Evolutionary conservation across 2,113 vertebrate genomes (phyloP).

Genomic region (Loxodonta africana): DNA sequence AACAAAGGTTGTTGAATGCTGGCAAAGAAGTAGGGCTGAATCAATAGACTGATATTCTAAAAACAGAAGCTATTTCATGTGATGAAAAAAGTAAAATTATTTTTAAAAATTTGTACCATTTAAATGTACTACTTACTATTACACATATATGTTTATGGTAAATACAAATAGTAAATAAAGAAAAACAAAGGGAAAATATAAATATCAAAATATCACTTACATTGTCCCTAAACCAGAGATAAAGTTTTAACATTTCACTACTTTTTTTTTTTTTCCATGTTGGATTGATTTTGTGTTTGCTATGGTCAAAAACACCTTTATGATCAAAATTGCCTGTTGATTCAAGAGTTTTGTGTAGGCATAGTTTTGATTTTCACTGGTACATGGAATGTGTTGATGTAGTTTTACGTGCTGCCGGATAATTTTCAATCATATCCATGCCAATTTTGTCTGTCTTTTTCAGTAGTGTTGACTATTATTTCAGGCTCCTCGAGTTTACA

Average conservation of each 20-base stretch:
- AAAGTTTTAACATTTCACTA: not conserved
- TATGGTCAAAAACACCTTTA: not conserved
- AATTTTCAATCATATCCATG: not conserved
- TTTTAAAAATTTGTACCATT: not conserved
- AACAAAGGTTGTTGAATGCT: not conserved
- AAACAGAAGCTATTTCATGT: not conserved
- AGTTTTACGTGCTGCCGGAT: not conserved
- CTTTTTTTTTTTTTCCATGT: not conserved
- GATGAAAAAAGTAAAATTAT: not conserved
- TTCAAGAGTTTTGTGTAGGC: not conserved
- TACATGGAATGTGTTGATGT: not conserved
- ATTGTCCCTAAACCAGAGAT: not conserved
- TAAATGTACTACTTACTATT: conserved; percentile 8
- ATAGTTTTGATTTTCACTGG: conserved; percentile 49
- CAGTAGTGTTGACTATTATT: not conserved
- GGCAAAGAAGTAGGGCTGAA: not conserved
- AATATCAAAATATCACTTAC: not conserved
- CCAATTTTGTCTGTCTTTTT: not conserved
- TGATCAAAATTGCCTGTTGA: not conserved
- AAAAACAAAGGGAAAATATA: conserved; percentile 17
- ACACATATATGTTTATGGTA: not conserved
- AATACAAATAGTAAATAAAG: not conserved
- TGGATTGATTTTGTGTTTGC: conserved; percentile 6
- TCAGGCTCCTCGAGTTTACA: not conserved
- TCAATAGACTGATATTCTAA: not conserved